Evolutionary conservation across 2,797 vertebrate genomes (phyloP), one percentile per base, ranked within the genome.

Genomic region (Anabas testudineus): DNA sequence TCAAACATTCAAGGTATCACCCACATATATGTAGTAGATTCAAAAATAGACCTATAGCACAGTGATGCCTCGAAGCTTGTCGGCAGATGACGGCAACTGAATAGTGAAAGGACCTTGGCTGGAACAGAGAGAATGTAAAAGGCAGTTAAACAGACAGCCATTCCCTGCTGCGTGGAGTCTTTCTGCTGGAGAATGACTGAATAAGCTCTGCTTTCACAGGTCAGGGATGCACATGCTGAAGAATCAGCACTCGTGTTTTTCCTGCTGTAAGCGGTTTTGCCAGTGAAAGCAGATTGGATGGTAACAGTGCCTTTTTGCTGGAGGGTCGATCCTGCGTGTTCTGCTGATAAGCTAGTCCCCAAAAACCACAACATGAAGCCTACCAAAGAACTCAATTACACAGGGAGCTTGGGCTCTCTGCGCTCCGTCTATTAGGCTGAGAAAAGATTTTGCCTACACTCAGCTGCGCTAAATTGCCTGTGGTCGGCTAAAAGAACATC

Each of bases 191-290:
- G 90, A 87, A 88, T 78, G 88, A 91, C 90, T 90, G 91, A 92
- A 94, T 89, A 90, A 93, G 92, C 91, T 90, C 85, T 77, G 87
- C 89, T 92, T 92, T 92, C 90, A 90, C 91, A 93, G 94, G 94
- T 93, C 94, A 93, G 90, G 85, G 92, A 94, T 88, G 88, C 86
- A 90, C 89, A 91, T 62, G 85, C 85, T 87, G 90, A 88, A 91
- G 93, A 94, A 94, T 94, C 93, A 93, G 94, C 93, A 92, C 87
- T 90, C 74, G 78, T 80, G 88, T 88, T 93, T 91, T 92, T 89
- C 90, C 93, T 74, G 90, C 91, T 91, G 91, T 94, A 95, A 94
- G 93, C 92, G 75, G 78, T 94, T 95, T 93, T 89, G 82, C 88
- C 88, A 83, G 74, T 86, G 86, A 92, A 92, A 90, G 91, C 89